Evolutionary conservation across 1,140 invertebrate genomes (phyloP), one percentile per base, ranked within the genome.

Genomic region (Copidosoma floridanum): DNA sequence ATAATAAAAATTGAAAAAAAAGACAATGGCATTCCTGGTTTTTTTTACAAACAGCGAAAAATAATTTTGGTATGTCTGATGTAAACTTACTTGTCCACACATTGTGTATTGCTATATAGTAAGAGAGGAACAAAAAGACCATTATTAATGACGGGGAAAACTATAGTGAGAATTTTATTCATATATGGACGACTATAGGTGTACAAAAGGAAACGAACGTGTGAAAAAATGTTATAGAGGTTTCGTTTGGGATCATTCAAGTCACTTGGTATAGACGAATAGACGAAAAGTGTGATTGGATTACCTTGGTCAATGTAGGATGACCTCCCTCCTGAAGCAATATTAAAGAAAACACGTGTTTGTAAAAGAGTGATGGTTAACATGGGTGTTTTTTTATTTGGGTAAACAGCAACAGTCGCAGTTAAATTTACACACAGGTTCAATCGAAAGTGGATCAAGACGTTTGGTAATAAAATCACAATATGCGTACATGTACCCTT

Each of bases 21-120:
- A n/a, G n/a, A n/a, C n/a, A n/a, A n/a, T n/a, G n/a, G n/a, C n/a
- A n/a, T n/a, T n/a, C n/a, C n/a, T n/a, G n/a, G n/a, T 23, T 11
- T 18, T 16, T 37, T 43, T 1, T 48, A 29, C 40, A 24, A 29
- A 51, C 41, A 44, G 44, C 12, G 59, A 52, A 65, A 61, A 65
- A 59, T 50, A 24, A 57, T 24, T 48, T 57, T 50, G 1, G 51
- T 43, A 35, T 27, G 11, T 53, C 63, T 10, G 40, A 57, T 57
- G 68, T n/a, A n/a, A n/a, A 82, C 82, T 84, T 81, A 85, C 84
- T 84, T 82, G 82, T 71, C 83, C 82, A 77, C 82, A 84, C 44
- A 85, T 68, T 60, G 83, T 84, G 72, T 80, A 80, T 83, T 84
- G 82, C 83, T 84, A 76, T 58, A 21, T 43, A 70, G 55, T 55